These are phyloP conservation scores for Nymphicus hollandicus DNA, from an alignment of 2,113 vertebrate species.

Conservation along the genomic window DNA sequence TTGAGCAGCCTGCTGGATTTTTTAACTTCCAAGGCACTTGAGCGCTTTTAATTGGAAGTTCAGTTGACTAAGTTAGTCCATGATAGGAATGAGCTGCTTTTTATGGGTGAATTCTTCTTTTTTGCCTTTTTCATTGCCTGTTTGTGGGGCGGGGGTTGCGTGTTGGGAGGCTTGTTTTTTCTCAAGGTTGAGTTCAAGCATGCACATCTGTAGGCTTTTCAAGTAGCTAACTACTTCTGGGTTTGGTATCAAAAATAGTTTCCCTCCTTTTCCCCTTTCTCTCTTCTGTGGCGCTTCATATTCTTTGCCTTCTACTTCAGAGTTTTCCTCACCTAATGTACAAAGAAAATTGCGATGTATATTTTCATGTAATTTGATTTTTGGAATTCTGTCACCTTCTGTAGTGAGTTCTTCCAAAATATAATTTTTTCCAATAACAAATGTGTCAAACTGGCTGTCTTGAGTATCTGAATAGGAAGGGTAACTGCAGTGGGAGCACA, in stretches of 20 bases:
- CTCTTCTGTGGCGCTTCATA: conserved; percentile 49
- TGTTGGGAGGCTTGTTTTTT: conserved; percentile 49
- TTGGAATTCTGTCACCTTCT: conserved; percentile 93
- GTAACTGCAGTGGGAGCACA: neutral
- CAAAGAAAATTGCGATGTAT: conserved; percentile 98
- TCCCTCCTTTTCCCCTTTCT: conserved; percentile 48
- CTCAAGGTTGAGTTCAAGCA: conserved; percentile 82
- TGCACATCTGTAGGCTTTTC: conserved; percentile 83
- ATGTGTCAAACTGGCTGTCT: conserved; percentile 74
- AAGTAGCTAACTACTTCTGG: conserved; percentile 74
- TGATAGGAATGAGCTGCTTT: conserved; percentile 68
- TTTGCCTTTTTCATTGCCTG: conserved; percentile 63
- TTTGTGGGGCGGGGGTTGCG: conserved; percentile 12
- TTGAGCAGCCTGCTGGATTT: conserved; percentile 66
- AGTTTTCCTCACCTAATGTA: conserved; percentile 90
- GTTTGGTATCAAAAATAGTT: conserved; percentile 75
- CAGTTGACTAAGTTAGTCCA: conserved; percentile 64
- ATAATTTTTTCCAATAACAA: conserved; percentile 92
- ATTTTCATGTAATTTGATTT: conserved; percentile 98
- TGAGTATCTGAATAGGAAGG: conserved; percentile 59
- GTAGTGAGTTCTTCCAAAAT: conserved; percentile 99
- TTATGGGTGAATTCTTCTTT: conserved; percentile 54
- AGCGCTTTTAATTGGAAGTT: conserved; percentile 59
- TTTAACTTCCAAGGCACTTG: conserved; percentile 54
- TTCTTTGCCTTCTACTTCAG: conserved; percentile 77